Base-by-base conservation (phyloP, 2,888 invertebrate genomes). In the Dryobota labecula region DNA sequence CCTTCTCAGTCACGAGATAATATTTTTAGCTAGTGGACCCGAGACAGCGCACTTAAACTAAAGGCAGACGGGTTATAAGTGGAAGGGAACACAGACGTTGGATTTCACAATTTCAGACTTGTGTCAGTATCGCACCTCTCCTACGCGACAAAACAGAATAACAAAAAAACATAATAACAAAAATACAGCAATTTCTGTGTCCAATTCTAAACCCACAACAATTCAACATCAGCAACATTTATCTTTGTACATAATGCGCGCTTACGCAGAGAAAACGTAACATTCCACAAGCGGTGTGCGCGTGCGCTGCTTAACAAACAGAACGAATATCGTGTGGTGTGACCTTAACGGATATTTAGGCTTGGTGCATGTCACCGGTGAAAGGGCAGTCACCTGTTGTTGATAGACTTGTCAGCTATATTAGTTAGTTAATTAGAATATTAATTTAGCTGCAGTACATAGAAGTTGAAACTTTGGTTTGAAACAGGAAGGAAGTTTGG, bases 261-360 rank as follows among this genome's bases (percentile, higher is more conserved):
- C 82, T 80, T 86, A 80, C 84, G 84, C 87, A 90, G 92, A 91
- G 92, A 92, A 92, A 92, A 91, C 91, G 88, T 85, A 90, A 88
- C 92, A 92, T 92, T 92, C 92, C 92, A 77, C 74, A 80, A 85
- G 80, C 81, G 81, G 84, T 76, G 80, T 66, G 83, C 78, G 89
- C 92, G 93, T 92, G 93, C 79, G 86, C 81, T 89, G 93, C 87
- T 90, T 93, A 90, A 86, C 84, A 92, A 93, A 90, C 88, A 91
- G 73, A 82, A 86, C 88, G 84, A 85, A 88, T 89, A 87, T 85
- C 83, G 85, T 86, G 86, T 87, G 85, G 72, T 71, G 80, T 90
- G 93, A 92, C 93, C 93, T 92, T 91, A 90, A 85, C 89, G 88
- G 87, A 69, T 66, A 74, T 78, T 36, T 78, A 77, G 75, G 71